Evolutionary conservation across 2,888 invertebrate species (phyloP).

Genomic region (Glyphotaelius pellucidus): DNA sequence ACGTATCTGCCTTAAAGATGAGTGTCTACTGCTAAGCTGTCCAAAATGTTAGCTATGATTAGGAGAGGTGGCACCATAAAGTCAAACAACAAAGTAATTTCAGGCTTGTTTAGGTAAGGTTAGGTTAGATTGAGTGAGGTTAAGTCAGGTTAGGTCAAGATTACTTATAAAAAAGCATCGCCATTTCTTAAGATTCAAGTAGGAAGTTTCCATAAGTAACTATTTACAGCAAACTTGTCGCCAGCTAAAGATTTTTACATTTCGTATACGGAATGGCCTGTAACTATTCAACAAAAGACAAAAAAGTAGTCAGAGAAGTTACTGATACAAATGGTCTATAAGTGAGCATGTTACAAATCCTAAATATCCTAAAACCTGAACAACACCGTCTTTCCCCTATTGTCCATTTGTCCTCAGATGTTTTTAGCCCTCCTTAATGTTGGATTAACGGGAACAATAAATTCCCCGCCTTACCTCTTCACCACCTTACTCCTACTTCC

Average conservation of each 20-base stretch:
- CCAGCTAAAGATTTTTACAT: background rate
- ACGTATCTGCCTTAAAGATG: no score
- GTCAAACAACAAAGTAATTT: no score
- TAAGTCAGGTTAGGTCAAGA: background rate
- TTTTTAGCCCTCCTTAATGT: slow-evolving; percentile 45
- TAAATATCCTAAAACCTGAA: background rate
- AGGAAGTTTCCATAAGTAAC: background rate
- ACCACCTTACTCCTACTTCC: background rate
- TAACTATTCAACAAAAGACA: background rate
- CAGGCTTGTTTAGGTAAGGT: background rate
- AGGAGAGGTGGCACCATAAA: no score
- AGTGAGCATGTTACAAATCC: background rate
- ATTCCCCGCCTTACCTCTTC: slow-evolving; percentile 10
- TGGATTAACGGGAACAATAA: slow-evolving; percentile 46
- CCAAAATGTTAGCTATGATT: no score
- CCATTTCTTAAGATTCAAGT: background rate
- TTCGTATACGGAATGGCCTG: background rate
- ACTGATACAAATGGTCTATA: background rate
- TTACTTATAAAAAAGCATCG: background rate
- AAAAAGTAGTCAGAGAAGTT: background rate
- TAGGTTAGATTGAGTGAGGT: background rate
- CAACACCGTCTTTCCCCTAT: slow-evolving; percentile 1
- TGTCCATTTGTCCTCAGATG: slow-evolving; percentile 50
- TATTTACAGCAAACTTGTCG: background rate
- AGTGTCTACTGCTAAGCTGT: no score